Base-by-base conservation (phyloP, 1,140 invertebrate species). In the Pinna nobilis region DNA sequence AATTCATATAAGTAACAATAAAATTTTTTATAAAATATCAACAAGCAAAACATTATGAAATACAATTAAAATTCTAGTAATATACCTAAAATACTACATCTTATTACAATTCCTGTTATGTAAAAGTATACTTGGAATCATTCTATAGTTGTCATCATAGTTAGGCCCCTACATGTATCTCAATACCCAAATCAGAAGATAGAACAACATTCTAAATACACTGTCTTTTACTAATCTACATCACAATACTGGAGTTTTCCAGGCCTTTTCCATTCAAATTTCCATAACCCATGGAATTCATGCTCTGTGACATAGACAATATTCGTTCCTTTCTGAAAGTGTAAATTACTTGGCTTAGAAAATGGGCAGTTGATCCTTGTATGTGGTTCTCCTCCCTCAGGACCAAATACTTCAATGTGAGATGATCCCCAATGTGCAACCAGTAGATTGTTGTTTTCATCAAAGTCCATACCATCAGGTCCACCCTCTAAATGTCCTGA, bases 401-500 rank as follows among this genome's bases (percentile, higher is more conserved):
- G 69, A 33, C 63, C 53, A 73, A 87, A 87, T 0, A 87, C 86
- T 66, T 86, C 86, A 47, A 86, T 75, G 68, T 81, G 74, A 3
- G 78, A 75, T 39, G 75, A 67, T 2, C 86, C 86, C 80, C 82
- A 84, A 63, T 87, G 84, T 30, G 86, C 84, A 1, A 86, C 84
- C 41, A 87, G 65, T 11, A 87, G 63, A 60, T 86, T 84, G 44
- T 78, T 77, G 5, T 80, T 76, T 41, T 81, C 81, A 79, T 87
- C 86, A 83, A 87, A 86, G 65, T 87, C 86, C 84, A 87, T 85
- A 0, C 86, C 86, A 78, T 87, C 86, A 55, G 86, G 79, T 9
- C 86, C 86, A 39, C 82, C 82, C 44, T 81, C 81, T 20, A 78
- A 71, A 32, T 79, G 73, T 39, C 82, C 84, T 87, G 70, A 47